Base-by-base conservation (phyloP, 2,113 vertebrate genomes). In the Penelope pileata region DNA sequence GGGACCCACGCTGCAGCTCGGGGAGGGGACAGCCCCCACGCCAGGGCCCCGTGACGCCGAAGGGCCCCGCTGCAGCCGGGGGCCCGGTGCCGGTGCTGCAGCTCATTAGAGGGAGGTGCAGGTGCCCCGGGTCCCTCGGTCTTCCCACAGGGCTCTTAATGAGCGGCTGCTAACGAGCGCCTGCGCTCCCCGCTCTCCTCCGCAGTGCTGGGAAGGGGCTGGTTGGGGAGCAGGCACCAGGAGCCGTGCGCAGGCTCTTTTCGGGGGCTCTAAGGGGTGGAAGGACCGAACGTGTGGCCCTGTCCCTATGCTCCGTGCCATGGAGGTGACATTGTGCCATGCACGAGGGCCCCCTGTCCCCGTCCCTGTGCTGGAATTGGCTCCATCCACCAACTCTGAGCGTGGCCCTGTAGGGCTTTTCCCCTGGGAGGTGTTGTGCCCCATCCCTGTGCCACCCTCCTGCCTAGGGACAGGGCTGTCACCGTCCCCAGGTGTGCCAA, bases 91-190 rank as follows among this genome's bases (percentile, higher is more conserved):
- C 93, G 91, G 96, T 60, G 91, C 96, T 83, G 97, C 96, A 95
- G 97, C 97, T 98, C 97, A 98, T 98, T 98, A 97, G 83, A 48
- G 59, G 19, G 81, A 97, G 97, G 97, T 97, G 97, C 98, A 98
- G 97, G 97, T 98, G 97, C 97, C 97, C 95, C 30, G 36, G 92
- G 94, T 97, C 88, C 95, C 95, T 92, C 92, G 91, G 84, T 95
- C 64, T 87, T 97, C 97, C 96, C 92, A 26, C 88, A 93, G 96
- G 96, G 94, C 90, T 80, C 95, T 75, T 98, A 98, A 98, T 97
- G 97, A 98, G 97, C 94, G 90, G 67, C 96, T 74, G 86, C 96
- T 97, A 97, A 98, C 84, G 68, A 98, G 97, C 66, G 79, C 93
- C 79, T 51, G 64, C 2, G 83, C 91, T 87, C 93, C 90, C 78